Conservation (phyloP, 2,888 invertebrate genomes). For the Hecatera dysodea region DNA sequence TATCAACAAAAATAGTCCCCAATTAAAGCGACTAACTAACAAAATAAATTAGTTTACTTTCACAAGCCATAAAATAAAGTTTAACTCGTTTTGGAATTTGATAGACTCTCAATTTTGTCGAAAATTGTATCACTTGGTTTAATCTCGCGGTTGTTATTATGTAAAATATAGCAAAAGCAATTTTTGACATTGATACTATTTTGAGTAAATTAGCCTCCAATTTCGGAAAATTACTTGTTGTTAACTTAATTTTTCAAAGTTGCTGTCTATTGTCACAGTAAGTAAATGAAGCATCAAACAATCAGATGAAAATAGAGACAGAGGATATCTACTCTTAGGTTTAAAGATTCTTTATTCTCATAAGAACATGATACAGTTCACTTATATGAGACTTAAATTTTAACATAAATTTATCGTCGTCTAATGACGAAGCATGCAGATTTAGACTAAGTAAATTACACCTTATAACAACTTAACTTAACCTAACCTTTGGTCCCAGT, state of each 20-base stretch:
- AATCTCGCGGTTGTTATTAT: conserved; percentile 65
- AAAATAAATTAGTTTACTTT: conserved; percentile 56
- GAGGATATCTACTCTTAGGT: too few relatives aligned
- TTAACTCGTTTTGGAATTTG: conserved; percentile 52
- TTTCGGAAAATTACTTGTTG: not conserved
- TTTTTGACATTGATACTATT: conserved; percentile 2
- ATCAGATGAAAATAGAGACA: too few relatives aligned
- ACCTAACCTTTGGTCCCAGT: too few relatives aligned
- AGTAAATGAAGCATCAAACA: not conserved
- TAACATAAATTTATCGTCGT: too few relatives aligned
- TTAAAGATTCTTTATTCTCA: too few relatives aligned
- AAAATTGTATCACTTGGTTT: conserved; percentile 68
- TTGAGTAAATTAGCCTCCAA: not conserved
- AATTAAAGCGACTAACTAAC: conserved; percentile 24
- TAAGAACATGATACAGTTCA: too few relatives aligned
- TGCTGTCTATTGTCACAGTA: not conserved
- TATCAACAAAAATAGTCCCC: conserved; percentile 1
- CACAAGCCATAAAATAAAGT: conserved; percentile 39
- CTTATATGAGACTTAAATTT: too few relatives aligned
- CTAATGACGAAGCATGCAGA: too few relatives aligned
- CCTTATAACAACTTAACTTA: too few relatives aligned
- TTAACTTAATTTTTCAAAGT: not conserved
- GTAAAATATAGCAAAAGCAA: conserved; percentile 55
- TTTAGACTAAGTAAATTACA: too few relatives aligned
- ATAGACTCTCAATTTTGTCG: conserved; percentile 61